Base-by-base conservation (phyloP, 2,888 invertebrate species). In the Apamea sordens region DNA sequence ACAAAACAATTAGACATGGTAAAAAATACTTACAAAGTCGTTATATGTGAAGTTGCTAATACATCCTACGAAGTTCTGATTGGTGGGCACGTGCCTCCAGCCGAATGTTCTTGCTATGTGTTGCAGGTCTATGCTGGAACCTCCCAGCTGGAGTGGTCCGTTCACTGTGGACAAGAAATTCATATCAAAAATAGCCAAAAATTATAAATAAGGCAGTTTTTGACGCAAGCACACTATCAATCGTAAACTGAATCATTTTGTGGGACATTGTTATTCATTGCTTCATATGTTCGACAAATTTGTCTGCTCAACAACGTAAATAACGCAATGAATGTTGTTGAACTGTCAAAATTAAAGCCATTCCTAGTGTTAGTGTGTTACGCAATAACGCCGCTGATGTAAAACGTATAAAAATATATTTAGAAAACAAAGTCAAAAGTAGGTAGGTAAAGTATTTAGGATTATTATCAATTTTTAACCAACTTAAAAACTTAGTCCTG, bases 31-130 rank as follows among this genome's bases (percentile, higher is more conserved):
- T 93, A 98, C 98, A 93, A 96, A 97, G 87, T 98, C 98, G 91
- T 98, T 99, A 92, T 99, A 98, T 0, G 99, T 98, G 86, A 99
- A 97, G 94, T 99, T 99, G 88, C 98, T 98, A 86, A 99, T 98
- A 93, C 99, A 99, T 8, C 99, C 99, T 69, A 97, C 97, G 93
- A 99, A 99, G 80, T 98, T 98, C 83, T 97, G 96, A 71, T 97
- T 97, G 24, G 98, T 98, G 2, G 98, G 98, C 11, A 97, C 95
- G 89, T 98, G 96, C 44, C 97, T 95, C 98, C 99, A 99, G 76
- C 98, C 97, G 78, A 98, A 97, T 53, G 97, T 95, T 0, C 96
- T 93, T 0, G 97, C 97, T 50, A 98, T 93, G 44, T 96, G 93
- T n/a, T 96, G 94, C 71, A 98, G 95, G 91, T 98, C 97, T 73